phyloP scores from a whole-genome alignment of 2,888 invertebrate genomes.

The Troides aeacus region DNA sequence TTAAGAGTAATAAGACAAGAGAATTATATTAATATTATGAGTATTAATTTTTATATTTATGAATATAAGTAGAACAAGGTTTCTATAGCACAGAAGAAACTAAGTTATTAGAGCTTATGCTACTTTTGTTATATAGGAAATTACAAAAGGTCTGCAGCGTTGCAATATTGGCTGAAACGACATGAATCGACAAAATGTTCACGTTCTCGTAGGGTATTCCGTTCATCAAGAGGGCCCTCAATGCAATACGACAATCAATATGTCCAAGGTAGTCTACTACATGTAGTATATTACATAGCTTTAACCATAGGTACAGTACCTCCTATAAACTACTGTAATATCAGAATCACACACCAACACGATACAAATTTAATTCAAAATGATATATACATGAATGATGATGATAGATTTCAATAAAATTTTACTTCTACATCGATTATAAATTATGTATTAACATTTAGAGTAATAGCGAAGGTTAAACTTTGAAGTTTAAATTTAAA shows the following conservation, averaged over 20 bases:
- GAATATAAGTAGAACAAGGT: too few relatives aligned
- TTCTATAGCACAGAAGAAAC: neutral
- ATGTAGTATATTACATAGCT: neutral
- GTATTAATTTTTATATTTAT: too few relatives aligned
- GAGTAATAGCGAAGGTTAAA: too few relatives aligned
- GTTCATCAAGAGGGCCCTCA: neutral
- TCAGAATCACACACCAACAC: too few relatives aligned
- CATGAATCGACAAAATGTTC: neutral
- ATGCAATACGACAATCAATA: neutral
- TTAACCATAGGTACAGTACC: neutral
- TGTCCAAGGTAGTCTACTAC: neutral
- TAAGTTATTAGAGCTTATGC: neutral
- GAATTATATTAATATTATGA: too few relatives aligned
- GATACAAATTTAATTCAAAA: too few relatives aligned
- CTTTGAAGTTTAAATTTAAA: too few relatives aligned
- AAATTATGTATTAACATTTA: too few relatives aligned
- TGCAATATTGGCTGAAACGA: neutral
- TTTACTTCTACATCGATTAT: too few relatives aligned
- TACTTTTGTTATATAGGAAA: neutral
- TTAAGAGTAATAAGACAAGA: neutral
- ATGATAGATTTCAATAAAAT: too few relatives aligned
- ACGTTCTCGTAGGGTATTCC: neutral
- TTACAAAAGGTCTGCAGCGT: neutral
- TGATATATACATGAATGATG: too few relatives aligned
- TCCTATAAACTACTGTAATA: too few relatives aligned